Base-by-base conservation (phyloP, 2,797 vertebrate genomes). In the Naso thynnoides region DNA sequence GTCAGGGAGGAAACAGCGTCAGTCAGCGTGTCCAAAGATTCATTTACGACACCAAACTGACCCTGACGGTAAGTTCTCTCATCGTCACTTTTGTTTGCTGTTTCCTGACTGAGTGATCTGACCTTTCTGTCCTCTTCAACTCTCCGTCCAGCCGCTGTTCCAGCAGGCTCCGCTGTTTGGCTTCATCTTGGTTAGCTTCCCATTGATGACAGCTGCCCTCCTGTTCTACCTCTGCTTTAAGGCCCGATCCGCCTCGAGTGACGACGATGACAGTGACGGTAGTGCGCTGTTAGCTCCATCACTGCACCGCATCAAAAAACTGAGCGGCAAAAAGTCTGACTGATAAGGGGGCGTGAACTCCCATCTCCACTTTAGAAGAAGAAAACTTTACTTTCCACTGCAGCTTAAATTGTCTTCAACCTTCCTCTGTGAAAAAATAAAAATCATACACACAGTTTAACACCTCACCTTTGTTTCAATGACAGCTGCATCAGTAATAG, bases 1-100 rank as follows among this genome's bases (percentile, higher is more conserved):
- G 45, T 77, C 87, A 68, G 9, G 92, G 92, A 82, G 92, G 92
- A 70, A 93, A 91, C 2, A 3, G 69, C 0, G 0, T 75, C 1
- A 0, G 2, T 19, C 91, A 90, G 42, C 86, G 88, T 0, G 0
- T 73, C 50, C 39, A n/a, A 42, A 82, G 92, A 5, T 5, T 86
- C 0, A 0, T 79, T 16, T 86, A 88, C 1, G 75, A 90, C 0
- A 1, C 19, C 10, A 85, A n/a, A 55, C 9, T 19, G 6, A 54
- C 55, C 0, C 45, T 91, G n/a, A 65, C 0, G 0, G 91, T 92
- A 63, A 71, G 81, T n/a, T 76, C 8, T 2, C 36, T 4, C 16
- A 3, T 49, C 23, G 6, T 49, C 45, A 10, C 7, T 21, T 26
- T 44, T 14, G 14, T 16, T 6, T 38, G 11, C 29, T 14, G 19